Percentiles rank a stretch among this genome's conserved stretches.
Evolutionary conservation across 2,797 vertebrate genomes (phyloP).

Genomic region (Sebastes matsubarae): DNA sequence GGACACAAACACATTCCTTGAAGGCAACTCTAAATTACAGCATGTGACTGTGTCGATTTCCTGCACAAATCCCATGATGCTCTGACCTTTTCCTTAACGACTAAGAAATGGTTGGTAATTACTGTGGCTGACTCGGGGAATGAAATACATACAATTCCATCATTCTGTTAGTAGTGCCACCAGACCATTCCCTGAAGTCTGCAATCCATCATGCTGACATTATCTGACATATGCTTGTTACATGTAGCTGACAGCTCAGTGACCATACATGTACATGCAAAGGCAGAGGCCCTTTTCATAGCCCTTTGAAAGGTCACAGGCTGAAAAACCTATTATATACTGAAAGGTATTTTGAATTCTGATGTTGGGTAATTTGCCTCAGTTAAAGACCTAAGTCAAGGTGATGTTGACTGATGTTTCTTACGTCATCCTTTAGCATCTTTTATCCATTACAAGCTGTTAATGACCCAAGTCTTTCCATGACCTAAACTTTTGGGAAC

Average conservation of each 20-base stretch:
- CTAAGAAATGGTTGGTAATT: conserved; percentile 54
- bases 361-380: not conserved
- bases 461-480: not conserved
- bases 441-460: not conserved
- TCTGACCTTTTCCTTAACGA: conserved; percentile 60
- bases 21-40: conserved; percentile 32
- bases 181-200: conserved; percentile 25
- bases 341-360: not conserved
- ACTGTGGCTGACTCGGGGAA: conserved; percentile 40
- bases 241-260: conserved; percentile 42
- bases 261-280: conserved; percentile 14
- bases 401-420: not conserved
- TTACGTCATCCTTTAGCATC: not conserved
- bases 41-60: conserved; percentile 13
- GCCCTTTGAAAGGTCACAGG: conserved; percentile 24
- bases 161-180: not conserved
- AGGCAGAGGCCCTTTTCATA: conserved; percentile 2
- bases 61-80: not conserved
- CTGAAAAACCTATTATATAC: conserved; percentile 11
- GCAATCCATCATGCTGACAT: conserved; percentile 60
- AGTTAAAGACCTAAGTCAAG: not conserved
- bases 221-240: conserved; percentile 42
- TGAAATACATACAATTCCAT: conserved; percentile 51
- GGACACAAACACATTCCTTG: not conserved
- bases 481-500: not conserved